Evolutionary conservation across 1,140 invertebrate species (phyloP), one percentile per base, ranked within the genome.

Genomic region (Psilanteris sp.): DNA sequence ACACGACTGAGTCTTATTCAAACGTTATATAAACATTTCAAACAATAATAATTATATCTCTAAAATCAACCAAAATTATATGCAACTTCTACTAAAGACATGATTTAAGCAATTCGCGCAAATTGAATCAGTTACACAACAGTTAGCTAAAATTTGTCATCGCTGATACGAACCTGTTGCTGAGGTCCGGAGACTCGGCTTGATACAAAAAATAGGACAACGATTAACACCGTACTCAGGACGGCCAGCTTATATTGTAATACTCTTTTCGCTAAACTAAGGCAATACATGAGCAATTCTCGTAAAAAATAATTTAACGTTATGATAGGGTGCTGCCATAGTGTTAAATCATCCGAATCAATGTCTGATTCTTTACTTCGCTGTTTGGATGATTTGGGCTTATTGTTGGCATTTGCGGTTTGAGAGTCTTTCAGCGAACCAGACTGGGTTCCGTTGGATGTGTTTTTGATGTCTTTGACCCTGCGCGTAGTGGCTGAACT

Each of bases 281-380:
- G 67, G 90, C 88, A 78, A 93, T 90, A 77, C 91, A 90, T 75
- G 89, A 87, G 83, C 71, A 94, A 85, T 91, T 98, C 96, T 76
- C 91, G 90, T 77, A 92, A 82, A 89, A 95, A 97, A 89, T 96
- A 97, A 81, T 95, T 93, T 24, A 96, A 74, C 6, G 96, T 97
- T 61, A 89, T 91, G 36, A 97, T 81, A 14, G 97, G 97, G 81
- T 92, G 92, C 80, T 93, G 91, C 96, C 96, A 98, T 54, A 98
- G 83, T 20, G 97, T 95, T 71, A 97, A 85, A 79, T 91, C 91
- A 81, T 90, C 90, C 7, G 91, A 82, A 78, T 92, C 91, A 70
- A 87, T 79, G 34, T 79, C 73, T 29, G 34, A 62, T 39, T 48
- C 61, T 72, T 57, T 29, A 26, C 68, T 77, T 79, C n/a, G n/a